phyloP scores from a whole-genome alignment of 2,888 invertebrate species.

The Reticulitermes lucifugus region DNA sequence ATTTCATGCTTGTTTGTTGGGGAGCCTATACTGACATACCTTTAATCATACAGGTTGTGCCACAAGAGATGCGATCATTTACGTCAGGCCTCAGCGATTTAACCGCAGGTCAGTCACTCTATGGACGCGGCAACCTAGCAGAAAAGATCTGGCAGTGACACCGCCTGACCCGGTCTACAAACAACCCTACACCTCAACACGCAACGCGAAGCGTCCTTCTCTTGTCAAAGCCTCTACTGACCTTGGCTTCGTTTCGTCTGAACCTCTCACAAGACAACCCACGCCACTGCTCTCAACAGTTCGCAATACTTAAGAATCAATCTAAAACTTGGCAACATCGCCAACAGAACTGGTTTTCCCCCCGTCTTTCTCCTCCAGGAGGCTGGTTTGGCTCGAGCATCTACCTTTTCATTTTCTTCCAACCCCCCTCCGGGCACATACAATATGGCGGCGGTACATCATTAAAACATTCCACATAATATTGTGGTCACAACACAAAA shows the following conservation, averaged over 20 bases:
- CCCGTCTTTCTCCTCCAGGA: slow-evolving; percentile 5
- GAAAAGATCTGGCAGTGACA: slow-evolving; percentile 49
- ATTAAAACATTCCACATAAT: slow-evolving; percentile 42
- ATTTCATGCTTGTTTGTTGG: too few relatives aligned
- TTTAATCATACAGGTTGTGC: too few relatives aligned
- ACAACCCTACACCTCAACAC: background rate
- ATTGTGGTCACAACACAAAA: slow-evolving; percentile 6
- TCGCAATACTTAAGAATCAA: slow-evolving; percentile 30
- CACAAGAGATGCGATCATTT: too few relatives aligned
- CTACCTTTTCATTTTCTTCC: slow-evolving; percentile 30
- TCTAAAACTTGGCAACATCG: slow-evolving; percentile 38
- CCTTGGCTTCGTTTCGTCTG: slow-evolving; percentile 1
- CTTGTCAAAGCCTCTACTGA: background rate
- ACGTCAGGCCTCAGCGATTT: background rate
- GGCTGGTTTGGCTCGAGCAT: slow-evolving; percentile 26
- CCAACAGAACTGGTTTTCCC: slow-evolving; percentile 30
- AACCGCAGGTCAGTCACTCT: background rate
- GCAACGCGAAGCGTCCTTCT: slow-evolving; percentile 4
- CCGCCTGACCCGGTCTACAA: slow-evolving; percentile 46
- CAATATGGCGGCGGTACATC: background rate
- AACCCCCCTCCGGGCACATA: slow-evolving; percentile 10
- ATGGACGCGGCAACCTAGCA: slow-evolving; percentile 48
- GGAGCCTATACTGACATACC: too few relatives aligned
- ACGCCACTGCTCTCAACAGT: slow-evolving; percentile 21
- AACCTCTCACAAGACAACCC: slow-evolving; percentile 27